Evolutionary conservation across 2,797 vertebrate genomes (phyloP), one percentile per base, ranked within the genome.

Genomic region (Crenichthys baileyi): DNA sequence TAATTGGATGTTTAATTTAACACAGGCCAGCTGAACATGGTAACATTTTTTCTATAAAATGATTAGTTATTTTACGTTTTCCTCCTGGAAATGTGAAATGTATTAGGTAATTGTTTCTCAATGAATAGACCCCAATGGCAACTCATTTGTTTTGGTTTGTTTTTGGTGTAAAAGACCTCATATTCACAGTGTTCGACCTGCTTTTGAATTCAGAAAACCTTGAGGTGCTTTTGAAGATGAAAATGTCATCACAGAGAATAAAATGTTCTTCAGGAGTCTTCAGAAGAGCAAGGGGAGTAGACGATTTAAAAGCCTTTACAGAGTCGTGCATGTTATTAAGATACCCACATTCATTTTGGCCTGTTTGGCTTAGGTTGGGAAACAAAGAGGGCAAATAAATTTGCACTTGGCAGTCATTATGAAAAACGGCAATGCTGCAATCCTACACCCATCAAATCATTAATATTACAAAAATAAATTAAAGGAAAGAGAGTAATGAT

Each of bases 181-280:
- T 70, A 56, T 60, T 26, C 0, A 6, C 26, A 26, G 29, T 56
- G 24, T 46, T 70, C 15, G 60, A 71, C 11, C 77, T 75, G 67
- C 29, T 75, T 39, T 75, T 61, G 76, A 74, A 74, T 61, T 61
- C 55, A 75, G 39, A 53, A 78, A 75, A 29, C 73, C 58, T 75
- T 29, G 16, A 67, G 58, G 81, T 75, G 26, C 56, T 55, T 26
- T 63, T 75, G 48, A 75, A 78, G 72, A 82, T 79, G 73, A 75
- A 82, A 82, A 82, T 51, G n/a, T 78, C 50, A 78, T 61, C 65
- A 78, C 67, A 82, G 65, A 56, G 24, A 76, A 68, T 20, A 77
- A 60, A 73, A 84, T 36, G 46, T 81, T 75, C 55, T 77, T 79
- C n/a, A 70, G 73, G 51, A 39, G 16, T 56, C 41, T 72, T n/a